Evolutionary conservation across 2,888 invertebrate species (phyloP).

Genomic region (Dromius quadrimaculatus): DNA sequence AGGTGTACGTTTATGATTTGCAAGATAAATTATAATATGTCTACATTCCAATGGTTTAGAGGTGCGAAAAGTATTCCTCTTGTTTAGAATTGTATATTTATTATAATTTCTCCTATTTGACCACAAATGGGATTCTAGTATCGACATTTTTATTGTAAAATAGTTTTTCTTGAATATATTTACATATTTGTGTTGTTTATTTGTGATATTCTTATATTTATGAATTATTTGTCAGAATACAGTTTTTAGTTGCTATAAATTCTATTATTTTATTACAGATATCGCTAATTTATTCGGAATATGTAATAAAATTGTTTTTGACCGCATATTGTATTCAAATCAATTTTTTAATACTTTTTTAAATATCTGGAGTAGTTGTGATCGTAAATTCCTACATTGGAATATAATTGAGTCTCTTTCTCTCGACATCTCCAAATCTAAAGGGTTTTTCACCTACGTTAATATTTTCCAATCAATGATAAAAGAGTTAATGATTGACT

Average conservation of each 20-base stretch:
- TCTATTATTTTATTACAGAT: not conserved
- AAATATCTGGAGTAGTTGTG: too few species aligned
- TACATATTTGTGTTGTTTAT: slow-evolving; percentile 2
- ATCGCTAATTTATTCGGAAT: slow-evolving; percentile 3
- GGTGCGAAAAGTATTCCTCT: slow-evolving; percentile 32
- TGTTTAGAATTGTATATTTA: slow-evolving; percentile 26
- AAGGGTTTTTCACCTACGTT: too few species aligned
- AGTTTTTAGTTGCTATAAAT: not conserved
- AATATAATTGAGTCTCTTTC: too few species aligned
- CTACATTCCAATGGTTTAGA: slow-evolving; percentile 2
- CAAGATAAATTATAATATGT: slow-evolving; percentile 4
- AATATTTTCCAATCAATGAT: too few species aligned
- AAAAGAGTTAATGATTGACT: too few species aligned
- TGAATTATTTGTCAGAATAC: slow-evolving; percentile 8
- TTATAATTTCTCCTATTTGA: slow-evolving; percentile 25
- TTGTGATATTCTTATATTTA: not conserved
- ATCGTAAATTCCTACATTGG: too few species aligned
- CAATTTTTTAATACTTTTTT: too few species aligned
- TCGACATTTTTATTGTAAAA: slow-evolving; percentile 34
- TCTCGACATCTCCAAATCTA: too few species aligned
- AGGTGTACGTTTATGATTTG: slow-evolving; percentile 12
- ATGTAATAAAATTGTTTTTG: not conserved
- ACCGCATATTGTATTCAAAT: slow-evolving; percentile 1
- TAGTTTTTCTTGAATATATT: slow-evolving; percentile 23
- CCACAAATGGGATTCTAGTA: slow-evolving; percentile 12